Evolutionary conservation across 2,797 vertebrate species (phyloP), one percentile per base, ranked within the genome.

Genomic region (Centroberyx gerrardi): DNA sequence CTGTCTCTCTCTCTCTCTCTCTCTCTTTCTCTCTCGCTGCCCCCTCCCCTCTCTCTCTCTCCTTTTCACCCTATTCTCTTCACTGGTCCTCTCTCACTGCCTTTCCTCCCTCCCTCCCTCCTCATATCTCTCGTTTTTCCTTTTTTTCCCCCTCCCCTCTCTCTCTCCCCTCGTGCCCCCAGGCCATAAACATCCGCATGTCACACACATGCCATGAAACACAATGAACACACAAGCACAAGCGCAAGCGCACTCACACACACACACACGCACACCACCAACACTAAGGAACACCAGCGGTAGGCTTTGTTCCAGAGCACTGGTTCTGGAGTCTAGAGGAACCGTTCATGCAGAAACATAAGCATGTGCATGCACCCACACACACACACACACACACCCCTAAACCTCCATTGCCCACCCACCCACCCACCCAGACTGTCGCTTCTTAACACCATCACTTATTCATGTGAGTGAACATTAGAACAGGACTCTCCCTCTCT

Each of bases 401-500:
- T 52, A 52, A 31, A 62, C 52, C 72, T 53, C 18, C 12, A 28
- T 29, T 49, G 60, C 54, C 48, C 4, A 22, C 8, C 60, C 42
- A 38, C 76, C 83, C 77, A 87, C 78, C 84, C 66, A 74, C 68
- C 82, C 77, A 83, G 82, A 87, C 88, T 79, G 87, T 87, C 83
- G 65, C 90, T 89, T 90, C 88, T 84, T 84, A 86, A 87, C 87
- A 82, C 78, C 85, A 89, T 90, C 88, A 90, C 82, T 88, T 90
- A 90, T 91, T 92, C 81, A 90, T 91, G 92, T 81, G 90, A 88
- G 87, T 82, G 85, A 92, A 90, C 88, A 90, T 92, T 91, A 89
- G 85, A 90, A 76, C 80, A 76, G 86, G 90, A 81, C 80, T 87
- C 78, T 85, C 75, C 77, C 82, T 84, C 77, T 83, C 73, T 80